A percentile compares a stretch with the other conserved stretches of the same genome.
phyloP scores from a whole-genome alignment of 2,888 invertebrate genomes.

The Perizoma flavofasciatum region DNA sequence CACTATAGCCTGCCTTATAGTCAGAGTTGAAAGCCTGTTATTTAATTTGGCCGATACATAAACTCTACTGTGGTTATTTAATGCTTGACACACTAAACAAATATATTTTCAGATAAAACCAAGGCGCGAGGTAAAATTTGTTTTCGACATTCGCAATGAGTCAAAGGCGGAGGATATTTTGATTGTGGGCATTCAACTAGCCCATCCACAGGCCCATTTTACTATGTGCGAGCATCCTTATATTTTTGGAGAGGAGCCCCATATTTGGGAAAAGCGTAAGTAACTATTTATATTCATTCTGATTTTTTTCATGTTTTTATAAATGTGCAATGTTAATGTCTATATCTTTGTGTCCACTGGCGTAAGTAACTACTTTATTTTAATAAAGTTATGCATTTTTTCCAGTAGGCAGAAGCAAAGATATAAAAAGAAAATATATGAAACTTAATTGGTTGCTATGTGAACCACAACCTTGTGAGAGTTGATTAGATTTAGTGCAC shows the following conservation, averaged over 20 bases:
- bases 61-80: no score
- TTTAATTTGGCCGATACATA: no score
- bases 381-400: no score
- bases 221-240: conserved; percentile 54
- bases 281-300: conserved; percentile 5
- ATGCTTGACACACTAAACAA: not conserved
- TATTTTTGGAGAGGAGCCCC: conserved; percentile 52
- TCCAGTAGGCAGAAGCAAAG: no score
- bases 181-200: conserved; percentile 59
- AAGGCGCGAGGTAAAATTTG: conserved; percentile 51
- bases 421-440: no score
- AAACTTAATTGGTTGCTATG: no score
- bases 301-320: not conserved
- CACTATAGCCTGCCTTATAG: not conserved
- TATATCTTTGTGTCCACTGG: no score
- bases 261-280: conserved; percentile 55
- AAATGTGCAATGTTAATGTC: no score
- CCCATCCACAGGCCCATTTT: conserved; percentile 65
- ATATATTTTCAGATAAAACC: conserved; percentile 56
- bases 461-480: no score
- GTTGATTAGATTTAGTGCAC: no score
- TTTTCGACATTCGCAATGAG: conserved; percentile 58
- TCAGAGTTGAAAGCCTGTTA: no score
- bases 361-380: no score
- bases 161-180: conserved; percentile 54